phyloP scores from a whole-genome alignment of 2,113 vertebrate species.

The Bambusicola thoracicus region DNA sequence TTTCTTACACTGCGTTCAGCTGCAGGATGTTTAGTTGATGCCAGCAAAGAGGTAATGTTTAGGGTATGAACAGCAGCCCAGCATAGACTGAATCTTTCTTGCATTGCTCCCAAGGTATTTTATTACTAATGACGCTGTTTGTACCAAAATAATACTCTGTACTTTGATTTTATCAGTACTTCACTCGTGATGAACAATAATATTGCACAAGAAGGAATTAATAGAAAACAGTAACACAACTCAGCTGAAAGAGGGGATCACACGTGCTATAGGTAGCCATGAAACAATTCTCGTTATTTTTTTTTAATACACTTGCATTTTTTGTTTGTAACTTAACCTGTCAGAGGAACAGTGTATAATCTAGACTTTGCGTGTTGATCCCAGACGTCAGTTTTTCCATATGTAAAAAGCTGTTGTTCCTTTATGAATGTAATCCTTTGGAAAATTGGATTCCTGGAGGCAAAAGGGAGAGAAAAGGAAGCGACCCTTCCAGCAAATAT shows the following conservation, averaged over 20 bases:
- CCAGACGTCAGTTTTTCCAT: constrained; percentile 51
- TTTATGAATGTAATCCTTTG: constrained; percentile 64
- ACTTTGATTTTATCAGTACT: constrained; percentile 69
- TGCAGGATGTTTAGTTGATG: constrained; percentile 35
- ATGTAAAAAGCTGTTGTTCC: constrained; percentile 38
- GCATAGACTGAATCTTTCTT: neutral
- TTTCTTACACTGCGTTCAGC: constrained; percentile 5
- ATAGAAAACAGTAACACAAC: constrained; percentile 38
- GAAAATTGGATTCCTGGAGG: constrained; percentile 52
- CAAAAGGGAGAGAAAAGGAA: constrained; percentile 10
- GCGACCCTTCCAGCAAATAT: constrained; percentile 55
- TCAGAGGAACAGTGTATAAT: constrained; percentile 34
- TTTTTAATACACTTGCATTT: constrained; percentile 47
- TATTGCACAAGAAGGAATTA: constrained; percentile 63
- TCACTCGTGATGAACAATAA: constrained; percentile 34
- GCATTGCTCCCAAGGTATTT: constrained; percentile 34
- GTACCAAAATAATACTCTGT: constrained; percentile 59
- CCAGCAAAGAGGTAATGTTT: constrained; percentile 46
- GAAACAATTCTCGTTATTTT: constrained; percentile 46
- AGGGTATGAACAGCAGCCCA: constrained; percentile 30
- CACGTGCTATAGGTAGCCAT: constrained; percentile 36
- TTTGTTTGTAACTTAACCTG: constrained; percentile 54
- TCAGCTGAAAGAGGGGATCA: constrained; percentile 40
- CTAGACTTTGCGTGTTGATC: constrained; percentile 40
- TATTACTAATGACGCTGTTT: constrained; percentile 59